Evolutionary conservation across 1,140 invertebrate species (phyloP).

Genomic region (Drosophila nasuta): DNA sequence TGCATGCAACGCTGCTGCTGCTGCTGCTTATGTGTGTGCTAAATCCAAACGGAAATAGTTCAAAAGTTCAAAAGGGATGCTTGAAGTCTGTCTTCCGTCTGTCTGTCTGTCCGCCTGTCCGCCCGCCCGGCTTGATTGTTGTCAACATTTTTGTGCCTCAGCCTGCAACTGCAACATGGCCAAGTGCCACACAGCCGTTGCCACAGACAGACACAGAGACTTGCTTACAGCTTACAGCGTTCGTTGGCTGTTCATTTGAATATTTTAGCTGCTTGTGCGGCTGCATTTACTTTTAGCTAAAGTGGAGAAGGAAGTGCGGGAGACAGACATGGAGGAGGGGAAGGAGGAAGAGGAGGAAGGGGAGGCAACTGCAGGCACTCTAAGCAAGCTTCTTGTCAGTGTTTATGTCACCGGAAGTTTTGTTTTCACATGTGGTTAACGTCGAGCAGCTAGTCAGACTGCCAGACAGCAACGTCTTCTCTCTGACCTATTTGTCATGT

Average conservation of each 20-base stretch:
- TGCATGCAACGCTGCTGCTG: not conserved
- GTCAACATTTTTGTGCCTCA: constrained; percentile 71
- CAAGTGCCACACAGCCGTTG: constrained; percentile 46
- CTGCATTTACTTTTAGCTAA: constrained; percentile 71
- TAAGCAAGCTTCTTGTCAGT: constrained; percentile 76
- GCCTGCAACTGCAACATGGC: constrained; percentile 56
- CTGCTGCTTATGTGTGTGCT: constrained; percentile 38
- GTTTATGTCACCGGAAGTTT: constrained; percentile 82
- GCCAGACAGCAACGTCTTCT: constrained; percentile 37
- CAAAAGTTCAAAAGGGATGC: constrained; percentile 62
- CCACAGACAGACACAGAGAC: constrained; percentile 30
- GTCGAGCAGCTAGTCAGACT: constrained; percentile 58
- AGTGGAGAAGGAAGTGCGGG: not conserved
- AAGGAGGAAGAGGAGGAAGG: not conserved
- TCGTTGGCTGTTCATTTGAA: constrained; percentile 74
- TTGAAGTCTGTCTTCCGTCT: not conserved
- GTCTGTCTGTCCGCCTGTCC: constrained; percentile 12
- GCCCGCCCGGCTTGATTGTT: constrained; percentile 61
- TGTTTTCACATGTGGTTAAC: constrained; percentile 83
- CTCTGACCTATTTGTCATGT: constrained; percentile 72
- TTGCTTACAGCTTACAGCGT: constrained; percentile 34
- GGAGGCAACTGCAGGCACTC: constrained; percentile 43
- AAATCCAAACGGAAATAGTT: constrained; percentile 69
- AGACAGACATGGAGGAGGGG: no score
- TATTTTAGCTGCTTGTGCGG: constrained; percentile 75